phyloP scores from a whole-genome alignment of 1,140 invertebrate species.

The Eriosoma lanigerum region DNA sequence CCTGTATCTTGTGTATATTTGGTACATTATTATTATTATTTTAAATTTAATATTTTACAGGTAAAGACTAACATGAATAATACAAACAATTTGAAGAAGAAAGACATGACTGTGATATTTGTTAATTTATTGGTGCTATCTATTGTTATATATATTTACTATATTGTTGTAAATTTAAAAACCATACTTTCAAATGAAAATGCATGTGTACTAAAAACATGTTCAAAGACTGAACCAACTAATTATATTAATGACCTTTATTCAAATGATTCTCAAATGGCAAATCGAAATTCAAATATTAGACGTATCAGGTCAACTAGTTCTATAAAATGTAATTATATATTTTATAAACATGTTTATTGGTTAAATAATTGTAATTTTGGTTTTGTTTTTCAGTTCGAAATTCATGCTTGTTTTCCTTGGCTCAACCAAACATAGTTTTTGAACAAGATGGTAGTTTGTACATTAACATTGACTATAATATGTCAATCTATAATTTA shows the following conservation, averaged over 20 bases:
- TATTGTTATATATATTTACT: constrained; percentile 26
- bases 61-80: constrained; percentile 9
- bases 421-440: constrained; percentile 40
- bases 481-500: neutral
- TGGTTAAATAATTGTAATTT: neutral
- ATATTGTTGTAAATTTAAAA: neutral
- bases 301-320: neutral
- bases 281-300: neutral
- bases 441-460: constrained; percentile 49
- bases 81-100: constrained; percentile 18
- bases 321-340: constrained; percentile 36
- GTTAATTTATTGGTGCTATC: constrained; percentile 38
- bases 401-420: constrained; percentile 11
- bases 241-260: neutral
- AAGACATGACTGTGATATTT: constrained; percentile 37
- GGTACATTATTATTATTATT: neutral
- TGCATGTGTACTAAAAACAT: neutral
- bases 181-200: constrained; percentile 15
- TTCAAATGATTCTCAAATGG: neutral
- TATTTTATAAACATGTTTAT: neutral
- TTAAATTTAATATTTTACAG: constrained; percentile 2
- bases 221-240: neutral
- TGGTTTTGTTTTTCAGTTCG: constrained; percentile 27
- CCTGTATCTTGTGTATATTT: no score
- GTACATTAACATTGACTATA: neutral